phyloP scores from a whole-genome alignment of 2,888 invertebrate genomes.

The Argyra leucocephala region DNA sequence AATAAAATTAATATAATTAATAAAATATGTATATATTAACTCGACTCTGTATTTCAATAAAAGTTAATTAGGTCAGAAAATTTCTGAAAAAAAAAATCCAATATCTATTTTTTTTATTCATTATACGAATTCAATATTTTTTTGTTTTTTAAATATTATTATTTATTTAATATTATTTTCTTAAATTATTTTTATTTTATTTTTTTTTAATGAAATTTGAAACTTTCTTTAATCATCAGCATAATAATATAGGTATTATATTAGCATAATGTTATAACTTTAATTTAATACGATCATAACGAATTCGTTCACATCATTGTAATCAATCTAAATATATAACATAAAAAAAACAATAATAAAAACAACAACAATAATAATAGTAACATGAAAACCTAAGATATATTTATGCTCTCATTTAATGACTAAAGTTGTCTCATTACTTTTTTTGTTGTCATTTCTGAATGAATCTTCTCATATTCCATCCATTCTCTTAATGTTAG shows the following conservation, averaged over 20 bases:
- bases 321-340: not conserved
- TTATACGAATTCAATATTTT: not conserved
- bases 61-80: not conserved
- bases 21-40: not conserved
- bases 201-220: not conserved
- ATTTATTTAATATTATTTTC: not conserved
- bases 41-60: not conserved
- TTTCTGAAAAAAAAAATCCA: no score
- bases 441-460: not conserved
- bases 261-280: conserved; percentile 6
- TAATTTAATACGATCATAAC: not conserved
- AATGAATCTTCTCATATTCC: not conserved
- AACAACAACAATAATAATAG: not conserved
- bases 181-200: not conserved
- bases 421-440: not conserved
- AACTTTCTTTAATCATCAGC: not conserved
- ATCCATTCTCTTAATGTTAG: not conserved
- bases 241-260: not conserved
- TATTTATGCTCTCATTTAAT: not conserved
- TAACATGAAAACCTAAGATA: not conserved
- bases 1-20: not conserved
- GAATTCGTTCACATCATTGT: not conserved
- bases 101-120: no score
- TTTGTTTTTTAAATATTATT: not conserved
- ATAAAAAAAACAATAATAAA: not conserved